Conservation (phyloP, 1,140 invertebrate species). For the Proctacanthus coquilletti region DNA sequence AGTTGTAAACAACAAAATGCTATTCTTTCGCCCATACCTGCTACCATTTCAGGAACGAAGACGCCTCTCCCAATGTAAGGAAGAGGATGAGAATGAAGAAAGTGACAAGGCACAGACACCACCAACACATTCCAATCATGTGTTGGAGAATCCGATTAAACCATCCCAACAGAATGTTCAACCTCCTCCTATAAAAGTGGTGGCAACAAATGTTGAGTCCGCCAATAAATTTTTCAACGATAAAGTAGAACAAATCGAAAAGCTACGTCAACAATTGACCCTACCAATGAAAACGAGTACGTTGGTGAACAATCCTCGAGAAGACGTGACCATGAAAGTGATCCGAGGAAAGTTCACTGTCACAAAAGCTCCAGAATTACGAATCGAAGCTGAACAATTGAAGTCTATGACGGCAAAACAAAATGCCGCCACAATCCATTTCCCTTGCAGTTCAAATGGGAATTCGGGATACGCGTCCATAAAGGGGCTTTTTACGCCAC, state of each 20-base stretch:
- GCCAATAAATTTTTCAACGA: too few relatives aligned
- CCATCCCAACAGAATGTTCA: too few relatives aligned
- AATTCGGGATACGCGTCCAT: constrained; percentile 35
- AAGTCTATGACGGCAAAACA: constrained; percentile 23
- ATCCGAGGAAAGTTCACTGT: constrained; percentile 25
- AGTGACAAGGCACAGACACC: constrained; percentile 13
- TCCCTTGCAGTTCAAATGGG: constrained; percentile 38
- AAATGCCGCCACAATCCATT: constrained; percentile 45
- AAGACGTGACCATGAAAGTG: too few relatives aligned
- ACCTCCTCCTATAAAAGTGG: too few relatives aligned
- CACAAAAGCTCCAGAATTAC: constrained; percentile 29
- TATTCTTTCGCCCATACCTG: constrained; percentile 28
- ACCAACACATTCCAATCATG: too few relatives aligned
- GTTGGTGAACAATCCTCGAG: too few relatives aligned
- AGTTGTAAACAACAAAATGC: constrained; percentile 10
- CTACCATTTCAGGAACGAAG: constrained; percentile 44
- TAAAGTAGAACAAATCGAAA: constrained; percentile 3
- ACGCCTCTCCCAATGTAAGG: constrained; percentile 62
- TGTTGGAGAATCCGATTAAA: too few relatives aligned
- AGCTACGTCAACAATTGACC: not conserved
- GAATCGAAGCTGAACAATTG: constrained; percentile 29
- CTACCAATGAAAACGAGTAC: not conserved
- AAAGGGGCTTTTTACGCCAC: constrained; percentile 35
- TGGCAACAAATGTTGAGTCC: too few relatives aligned
- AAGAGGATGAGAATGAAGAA: constrained; percentile 62